phyloP scores from a whole-genome alignment of 2,888 invertebrate genomes.

The Hypsopygia costalis region DNA sequence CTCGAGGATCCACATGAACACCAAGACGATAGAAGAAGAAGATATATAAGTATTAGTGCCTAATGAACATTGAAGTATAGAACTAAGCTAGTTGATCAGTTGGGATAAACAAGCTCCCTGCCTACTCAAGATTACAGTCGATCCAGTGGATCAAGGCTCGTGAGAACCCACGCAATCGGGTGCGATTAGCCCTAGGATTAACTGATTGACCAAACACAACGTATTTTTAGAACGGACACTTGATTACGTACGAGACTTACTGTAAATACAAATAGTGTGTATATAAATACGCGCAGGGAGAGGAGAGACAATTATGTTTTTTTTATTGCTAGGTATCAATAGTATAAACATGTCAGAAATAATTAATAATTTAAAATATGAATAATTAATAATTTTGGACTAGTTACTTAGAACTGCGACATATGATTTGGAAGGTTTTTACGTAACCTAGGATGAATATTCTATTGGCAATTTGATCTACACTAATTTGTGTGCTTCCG shows the following conservation, averaged over 20 bases:
- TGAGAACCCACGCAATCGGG: slow-evolving; percentile 2
- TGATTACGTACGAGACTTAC: slow-evolving; percentile 5
- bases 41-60: neutral
- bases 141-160: slow-evolving; percentile 2
- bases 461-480: too few species aligned
- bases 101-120: slow-evolving; percentile 3
- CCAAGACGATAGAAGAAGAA: too few species aligned
- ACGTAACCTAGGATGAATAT: too few species aligned
- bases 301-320: too few species aligned
- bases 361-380: too few species aligned
- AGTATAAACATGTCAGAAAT: too few species aligned
- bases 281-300: too few species aligned
- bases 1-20: slow-evolving; percentile 45
- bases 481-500: too few species aligned
- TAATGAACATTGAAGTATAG: neutral
- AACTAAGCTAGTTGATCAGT: neutral
- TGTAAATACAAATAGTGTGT: neutral
- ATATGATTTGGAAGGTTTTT: too few species aligned
- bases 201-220: slow-evolving; percentile 5
- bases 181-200: slow-evolving; percentile 5
- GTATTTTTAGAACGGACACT: slow-evolving; percentile 12
- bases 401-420: too few species aligned
- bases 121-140: slow-evolving; percentile 1
- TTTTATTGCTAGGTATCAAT: too few species aligned
- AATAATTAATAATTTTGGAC: too few species aligned